Conservation (phyloP, 2,113 vertebrate species). For the Amphiprion ocellaris region DNA sequence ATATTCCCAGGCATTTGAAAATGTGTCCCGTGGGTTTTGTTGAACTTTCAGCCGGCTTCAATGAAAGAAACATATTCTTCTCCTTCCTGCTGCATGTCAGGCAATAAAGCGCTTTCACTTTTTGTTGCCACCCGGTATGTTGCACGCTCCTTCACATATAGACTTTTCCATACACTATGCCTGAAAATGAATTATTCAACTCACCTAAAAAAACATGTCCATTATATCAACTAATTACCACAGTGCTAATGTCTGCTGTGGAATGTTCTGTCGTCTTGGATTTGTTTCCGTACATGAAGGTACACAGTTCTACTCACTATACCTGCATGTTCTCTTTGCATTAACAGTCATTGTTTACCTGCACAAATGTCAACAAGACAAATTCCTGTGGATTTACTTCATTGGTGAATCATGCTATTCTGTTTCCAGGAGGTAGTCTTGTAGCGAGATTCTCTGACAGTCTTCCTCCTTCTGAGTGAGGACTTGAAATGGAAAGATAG, state of each 20-base stretch:
- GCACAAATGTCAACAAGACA: slow-evolving; percentile 26
- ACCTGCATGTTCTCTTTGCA: neutral
- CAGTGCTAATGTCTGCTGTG: slow-evolving; percentile 17
- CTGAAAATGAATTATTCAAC: slow-evolving; percentile 56
- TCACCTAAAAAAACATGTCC: slow-evolving; percentile 29
- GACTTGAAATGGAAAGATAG: slow-evolving; percentile 48
- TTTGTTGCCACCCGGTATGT: slow-evolving; percentile 35
- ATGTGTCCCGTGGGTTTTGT: slow-evolving; percentile 65
- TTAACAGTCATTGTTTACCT: slow-evolving; percentile 38
- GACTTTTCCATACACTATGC: slow-evolving; percentile 26
- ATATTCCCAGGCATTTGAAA: slow-evolving; percentile 75
- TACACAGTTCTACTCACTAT: neutral
- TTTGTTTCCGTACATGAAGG: slow-evolving; percentile 19
- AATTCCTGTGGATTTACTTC: slow-evolving; percentile 34
- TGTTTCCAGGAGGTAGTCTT: slow-evolving; percentile 30
- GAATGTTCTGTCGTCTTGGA: neutral
- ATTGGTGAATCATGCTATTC: slow-evolving; percentile 8
- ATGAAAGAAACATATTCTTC: slow-evolving; percentile 65
- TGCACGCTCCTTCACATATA: slow-evolving; percentile 23
- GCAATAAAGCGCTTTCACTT: slow-evolving; percentile 53
- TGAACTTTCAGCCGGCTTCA: slow-evolving; percentile 62
- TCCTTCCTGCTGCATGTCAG: slow-evolving; percentile 50
- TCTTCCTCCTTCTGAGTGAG: slow-evolving; percentile 13
- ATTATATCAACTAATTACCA: slow-evolving; percentile 60
- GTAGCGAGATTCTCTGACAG: slow-evolving; percentile 33